Evolutionary conservation across 2,888 invertebrate genomes (phyloP).

Genomic region (Leuctra nigra): DNA sequence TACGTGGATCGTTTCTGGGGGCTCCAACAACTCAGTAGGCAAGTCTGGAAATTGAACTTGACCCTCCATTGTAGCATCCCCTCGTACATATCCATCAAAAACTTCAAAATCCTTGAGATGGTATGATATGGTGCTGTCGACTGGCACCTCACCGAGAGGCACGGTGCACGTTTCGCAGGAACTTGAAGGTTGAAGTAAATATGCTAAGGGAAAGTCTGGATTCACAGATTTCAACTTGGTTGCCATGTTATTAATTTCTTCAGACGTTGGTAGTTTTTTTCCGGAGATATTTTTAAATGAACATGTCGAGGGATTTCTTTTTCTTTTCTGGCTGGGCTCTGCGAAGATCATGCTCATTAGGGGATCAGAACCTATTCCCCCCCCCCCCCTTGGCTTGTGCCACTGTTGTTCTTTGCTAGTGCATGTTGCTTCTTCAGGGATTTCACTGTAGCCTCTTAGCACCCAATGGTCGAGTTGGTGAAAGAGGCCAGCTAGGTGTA

Average conservation of each 20-base stretch:
- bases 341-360: not conserved
- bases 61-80: not conserved
- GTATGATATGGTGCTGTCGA: not conserved
- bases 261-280: not conserved
- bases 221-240: not conserved
- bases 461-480: not conserved
- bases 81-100: too few species aligned
- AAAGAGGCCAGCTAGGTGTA: not conserved
- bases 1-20: not conserved
- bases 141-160: constrained; percentile 4
- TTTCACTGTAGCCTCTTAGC: not conserved
- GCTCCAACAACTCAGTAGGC: not conserved
- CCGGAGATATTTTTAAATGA: not conserved
- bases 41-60: not conserved
- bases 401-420: not conserved
- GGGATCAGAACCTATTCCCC: not conserved
- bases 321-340: not conserved
- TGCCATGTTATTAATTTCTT: not conserved
- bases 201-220: not conserved
- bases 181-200: not conserved
- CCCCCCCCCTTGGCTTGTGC: not conserved
- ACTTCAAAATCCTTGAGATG: too few species aligned
- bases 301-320: not conserved
- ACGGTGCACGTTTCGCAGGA: constrained; percentile 20
- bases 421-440: not conserved